phyloP scores from a whole-genome alignment of 92 coral and sea anemone genomes.

The Epizoanthus rinbou region DNA sequence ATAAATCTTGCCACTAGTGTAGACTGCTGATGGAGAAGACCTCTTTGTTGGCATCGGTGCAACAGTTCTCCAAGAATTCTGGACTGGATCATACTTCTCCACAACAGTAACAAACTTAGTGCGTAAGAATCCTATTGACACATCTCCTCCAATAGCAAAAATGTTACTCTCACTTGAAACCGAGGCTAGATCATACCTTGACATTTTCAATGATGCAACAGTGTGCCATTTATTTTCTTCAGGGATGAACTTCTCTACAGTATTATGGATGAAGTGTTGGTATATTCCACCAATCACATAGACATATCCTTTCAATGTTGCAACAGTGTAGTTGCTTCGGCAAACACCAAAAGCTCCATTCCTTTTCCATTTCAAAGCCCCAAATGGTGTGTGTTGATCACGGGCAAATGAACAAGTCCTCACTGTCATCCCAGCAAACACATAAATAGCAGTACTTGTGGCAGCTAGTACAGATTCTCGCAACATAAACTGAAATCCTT shows the following conservation, averaged over 20 bases:
- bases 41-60: constrained; percentile 67
- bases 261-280: background rate
- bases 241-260: constrained; percentile 27
- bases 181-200: constrained; percentile 29
- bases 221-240: background rate
- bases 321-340: background rate
- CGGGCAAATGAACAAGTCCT: background rate
- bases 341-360: background rate
- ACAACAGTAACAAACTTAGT: constrained; percentile 25
- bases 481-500: background rate
- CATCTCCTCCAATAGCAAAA: constrained; percentile 23
- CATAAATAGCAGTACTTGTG: background rate
- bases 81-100: constrained; percentile 62
- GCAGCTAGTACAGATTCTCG: background rate
- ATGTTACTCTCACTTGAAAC: constrained; percentile 8
- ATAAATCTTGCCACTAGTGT: constrained; percentile 57
- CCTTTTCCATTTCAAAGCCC: background rate
- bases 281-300: constrained; percentile 33
- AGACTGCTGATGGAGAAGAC: constrained; percentile 51
- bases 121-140: background rate
- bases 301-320: constrained; percentile 21
- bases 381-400: background rate
- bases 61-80: constrained; percentile 62
- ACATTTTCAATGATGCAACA: constrained; percentile 21
- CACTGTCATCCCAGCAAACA: background rate